A percentile compares a stretch with the other conserved stretches of the same genome.
These are phyloP conservation scores for Ichneumoninae sp. DNA, from an alignment of 2,888 invertebrate genomes.

Conservation along the genomic window DNA sequence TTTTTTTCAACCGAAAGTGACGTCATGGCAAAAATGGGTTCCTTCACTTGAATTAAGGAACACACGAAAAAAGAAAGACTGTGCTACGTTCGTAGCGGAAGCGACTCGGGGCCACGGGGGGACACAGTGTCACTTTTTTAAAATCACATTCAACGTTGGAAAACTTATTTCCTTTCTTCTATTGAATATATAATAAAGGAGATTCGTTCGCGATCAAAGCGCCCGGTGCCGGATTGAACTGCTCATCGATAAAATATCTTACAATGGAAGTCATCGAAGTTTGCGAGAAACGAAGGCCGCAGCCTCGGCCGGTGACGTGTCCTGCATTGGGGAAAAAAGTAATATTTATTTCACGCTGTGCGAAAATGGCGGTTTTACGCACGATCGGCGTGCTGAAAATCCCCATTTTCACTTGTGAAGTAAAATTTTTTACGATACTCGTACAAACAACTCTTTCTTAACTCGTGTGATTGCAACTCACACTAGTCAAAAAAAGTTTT, in stretches of 20 bases:
- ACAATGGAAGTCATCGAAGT: conserved; percentile 77
- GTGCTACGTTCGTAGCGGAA: background rate
- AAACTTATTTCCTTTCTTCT: conserved; percentile 4
- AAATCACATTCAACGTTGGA: background rate
- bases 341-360: background rate
- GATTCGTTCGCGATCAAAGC: conserved; percentile 17
- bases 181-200: background rate
- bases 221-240: background rate
- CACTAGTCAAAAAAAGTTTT: too few relatives aligned
- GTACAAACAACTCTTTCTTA: too few relatives aligned
- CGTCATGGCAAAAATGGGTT: background rate
- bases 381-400: too few relatives aligned
- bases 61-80: conserved; percentile 6
- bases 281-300: conserved; percentile 61
- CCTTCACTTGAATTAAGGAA: background rate
- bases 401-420: too few relatives aligned
- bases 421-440: too few relatives aligned
- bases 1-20: background rate
- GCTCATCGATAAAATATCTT: conserved; percentile 14
- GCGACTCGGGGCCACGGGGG: background rate
- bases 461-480: too few relatives aligned
- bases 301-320: conserved; percentile 64
- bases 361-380: too few relatives aligned
- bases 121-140: conserved; percentile 12
- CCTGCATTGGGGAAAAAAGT: conserved; percentile 66